Conservation (phyloP, 1,140 invertebrate genomes). For the Odontomachus brunneus region DNA sequence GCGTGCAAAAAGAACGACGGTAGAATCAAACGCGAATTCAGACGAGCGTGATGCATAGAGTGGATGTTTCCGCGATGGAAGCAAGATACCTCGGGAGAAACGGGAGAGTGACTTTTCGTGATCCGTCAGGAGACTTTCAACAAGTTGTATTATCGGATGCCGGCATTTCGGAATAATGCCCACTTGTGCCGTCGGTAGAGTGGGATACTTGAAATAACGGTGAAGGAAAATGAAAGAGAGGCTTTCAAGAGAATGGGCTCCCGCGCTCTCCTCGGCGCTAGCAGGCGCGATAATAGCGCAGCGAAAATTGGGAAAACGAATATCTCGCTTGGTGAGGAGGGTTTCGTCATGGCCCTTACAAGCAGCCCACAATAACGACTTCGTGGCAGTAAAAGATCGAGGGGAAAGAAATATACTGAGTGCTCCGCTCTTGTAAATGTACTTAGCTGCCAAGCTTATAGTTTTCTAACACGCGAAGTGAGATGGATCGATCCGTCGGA, state of each 20-base stretch:
- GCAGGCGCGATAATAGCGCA: conserved; percentile 12
- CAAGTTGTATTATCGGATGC: conserved; percentile 13
- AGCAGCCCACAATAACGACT: conserved; percentile 42
- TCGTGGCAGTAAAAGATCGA: conserved; percentile 36
- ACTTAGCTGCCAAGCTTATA: conserved; percentile 34
- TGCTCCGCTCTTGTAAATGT: conserved; percentile 46
- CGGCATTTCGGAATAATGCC: neutral
- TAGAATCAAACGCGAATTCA: neutral
- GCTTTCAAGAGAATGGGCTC: conserved; percentile 30
- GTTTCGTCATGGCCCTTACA: conserved; percentile 26
- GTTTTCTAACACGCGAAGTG: conserved; percentile 44
- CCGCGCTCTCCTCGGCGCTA: conserved; percentile 7
- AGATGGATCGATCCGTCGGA: conserved; percentile 35
- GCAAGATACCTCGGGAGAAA: neutral
- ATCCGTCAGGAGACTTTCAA: neutral
- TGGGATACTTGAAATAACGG: conserved; percentile 5
- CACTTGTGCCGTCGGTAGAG: neutral
- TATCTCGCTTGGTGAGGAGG: conserved; percentile 17
- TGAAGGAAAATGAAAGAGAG: neutral
- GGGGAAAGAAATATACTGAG: conserved; percentile 36
- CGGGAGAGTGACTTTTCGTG: neutral
- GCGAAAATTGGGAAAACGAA: conserved; percentile 43
- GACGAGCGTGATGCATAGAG: too few relatives aligned
- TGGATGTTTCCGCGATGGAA: neutral
- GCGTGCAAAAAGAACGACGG: neutral